Evolutionary conservation across 2,797 vertebrate genomes (phyloP).

Genomic region (Rhinoraja longicauda): DNA sequence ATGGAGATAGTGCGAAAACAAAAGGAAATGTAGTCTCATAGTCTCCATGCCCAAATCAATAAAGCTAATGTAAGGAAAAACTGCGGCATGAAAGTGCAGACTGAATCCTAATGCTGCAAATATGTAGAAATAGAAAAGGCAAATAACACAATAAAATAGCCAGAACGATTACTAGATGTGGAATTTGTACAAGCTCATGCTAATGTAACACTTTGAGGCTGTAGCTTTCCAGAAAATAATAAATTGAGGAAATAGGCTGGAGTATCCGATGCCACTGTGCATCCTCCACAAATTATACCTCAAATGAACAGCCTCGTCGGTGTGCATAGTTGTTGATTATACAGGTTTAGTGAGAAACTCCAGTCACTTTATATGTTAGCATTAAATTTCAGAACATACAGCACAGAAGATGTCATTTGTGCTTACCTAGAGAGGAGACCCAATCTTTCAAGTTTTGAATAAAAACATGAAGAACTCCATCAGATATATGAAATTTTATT

Average conservation of each 20-base stretch:
- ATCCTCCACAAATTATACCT: too few relatives aligned
- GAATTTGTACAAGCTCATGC: background rate
- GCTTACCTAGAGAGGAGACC: background rate
- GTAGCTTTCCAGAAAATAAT: background rate
- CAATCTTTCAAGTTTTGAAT: background rate
- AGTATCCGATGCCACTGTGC: background rate
- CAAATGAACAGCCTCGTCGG: background rate
- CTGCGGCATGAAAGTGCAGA: background rate
- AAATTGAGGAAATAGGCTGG: background rate
- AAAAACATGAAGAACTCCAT: background rate
- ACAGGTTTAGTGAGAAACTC: background rate
- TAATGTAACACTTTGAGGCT: background rate
- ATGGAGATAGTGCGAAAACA: background rate
- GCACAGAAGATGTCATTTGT: background rate
- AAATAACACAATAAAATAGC: background rate
- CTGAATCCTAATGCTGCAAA: background rate
- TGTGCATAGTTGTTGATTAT: background rate
- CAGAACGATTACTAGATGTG: background rate
- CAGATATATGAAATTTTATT: background rate
- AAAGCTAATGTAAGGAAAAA: background rate
- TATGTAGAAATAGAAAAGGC: background rate
- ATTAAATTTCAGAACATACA: background rate
- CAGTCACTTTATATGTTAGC: too few relatives aligned
- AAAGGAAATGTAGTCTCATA: background rate
- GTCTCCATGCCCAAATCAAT: background rate